A percentile compares a stretch with the other conserved stretches of the same genome.
These are phyloP conservation scores for Nematostella vectensis DNA, from an alignment of 92 coral and sea anemone species.

Conservation along the genomic window DNA sequence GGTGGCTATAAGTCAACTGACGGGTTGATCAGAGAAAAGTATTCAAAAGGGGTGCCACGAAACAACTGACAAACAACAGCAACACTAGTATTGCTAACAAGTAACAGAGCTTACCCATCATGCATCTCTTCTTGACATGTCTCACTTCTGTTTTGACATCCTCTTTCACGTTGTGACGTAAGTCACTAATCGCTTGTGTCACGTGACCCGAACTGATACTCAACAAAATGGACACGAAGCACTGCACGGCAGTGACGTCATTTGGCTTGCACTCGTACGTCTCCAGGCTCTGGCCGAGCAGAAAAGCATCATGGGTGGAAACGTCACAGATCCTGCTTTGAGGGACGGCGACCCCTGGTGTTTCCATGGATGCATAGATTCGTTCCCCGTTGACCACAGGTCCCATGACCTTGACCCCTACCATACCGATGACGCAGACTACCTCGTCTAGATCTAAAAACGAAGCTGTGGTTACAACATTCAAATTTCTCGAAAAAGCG, in stretches of 20 bases:
- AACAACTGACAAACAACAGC: too few relatives aligned
- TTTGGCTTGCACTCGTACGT: constrained; percentile 37
- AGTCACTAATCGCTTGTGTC: constrained; percentile 49
- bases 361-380: constrained; percentile 78
- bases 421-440: constrained; percentile 95
- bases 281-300: constrained; percentile 83
- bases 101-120: constrained; percentile 56
- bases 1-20: too few relatives aligned
- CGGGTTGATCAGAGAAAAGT: too few relatives aligned
- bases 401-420: constrained; percentile 80
- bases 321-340: constrained; percentile 59
- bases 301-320: constrained; percentile 53
- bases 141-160: constrained; percentile 72
- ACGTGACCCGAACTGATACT: constrained; percentile 73
- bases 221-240: constrained; percentile 79
- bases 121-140: constrained; percentile 46
- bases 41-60: too few relatives aligned
- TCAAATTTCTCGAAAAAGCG: neutral
- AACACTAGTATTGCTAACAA: too few relatives aligned
- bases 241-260: constrained; percentile 55
- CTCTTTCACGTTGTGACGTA: constrained; percentile 63
- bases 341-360: constrained; percentile 86
- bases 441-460: constrained; percentile 60
- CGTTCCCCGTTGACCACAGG: constrained; percentile 83
- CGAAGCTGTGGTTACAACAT: too few relatives aligned